These are phyloP conservation scores for Lasioglossum vierecki DNA, from an alignment of 2,888 invertebrate species.

Conservation along the genomic window DNA sequence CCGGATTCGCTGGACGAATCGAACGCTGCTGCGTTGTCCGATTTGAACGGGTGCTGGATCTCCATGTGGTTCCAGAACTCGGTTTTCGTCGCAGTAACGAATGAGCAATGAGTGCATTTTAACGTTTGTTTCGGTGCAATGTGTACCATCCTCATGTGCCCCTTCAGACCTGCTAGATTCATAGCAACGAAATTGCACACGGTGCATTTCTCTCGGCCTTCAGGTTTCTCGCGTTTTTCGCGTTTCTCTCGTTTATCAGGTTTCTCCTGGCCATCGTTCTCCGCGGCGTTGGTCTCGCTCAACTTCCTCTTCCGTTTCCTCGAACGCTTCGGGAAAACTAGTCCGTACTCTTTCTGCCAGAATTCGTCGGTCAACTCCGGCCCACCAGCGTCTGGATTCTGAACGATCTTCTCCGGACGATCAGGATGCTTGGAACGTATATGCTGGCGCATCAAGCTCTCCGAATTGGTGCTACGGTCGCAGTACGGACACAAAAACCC, in stretches of 20 bases:
- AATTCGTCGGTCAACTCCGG: slow-evolving; percentile 77
- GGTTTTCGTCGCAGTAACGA: slow-evolving; percentile 68
- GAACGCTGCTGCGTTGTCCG: slow-evolving; percentile 49
- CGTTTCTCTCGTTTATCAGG: neutral
- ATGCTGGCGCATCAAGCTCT: slow-evolving; percentile 75
- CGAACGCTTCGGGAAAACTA: slow-evolving; percentile 62
- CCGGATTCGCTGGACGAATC: slow-evolving; percentile 36
- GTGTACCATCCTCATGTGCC: slow-evolving; percentile 77
- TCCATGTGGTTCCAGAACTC: slow-evolving; percentile 79
- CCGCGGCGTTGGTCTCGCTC: neutral
- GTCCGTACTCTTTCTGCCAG: slow-evolving; percentile 80
- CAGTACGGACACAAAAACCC: slow-evolving; percentile 78
- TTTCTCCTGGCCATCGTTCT: slow-evolving; percentile 6
- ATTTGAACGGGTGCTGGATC: slow-evolving; percentile 75
- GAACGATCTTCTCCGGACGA: slow-evolving; percentile 67
- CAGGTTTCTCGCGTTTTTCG: slow-evolving; percentile 18
- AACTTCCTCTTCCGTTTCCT: slow-evolving; percentile 70
- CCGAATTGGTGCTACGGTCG: slow-evolving; percentile 78
- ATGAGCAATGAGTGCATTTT: slow-evolving; percentile 80
- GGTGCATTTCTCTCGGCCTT: slow-evolving; percentile 63
- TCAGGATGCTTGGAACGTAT: slow-evolving; percentile 76
- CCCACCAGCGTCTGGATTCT: slow-evolving; percentile 71
- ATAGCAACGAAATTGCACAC: slow-evolving; percentile 77
- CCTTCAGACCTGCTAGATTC: slow-evolving; percentile 74
- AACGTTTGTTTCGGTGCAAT: slow-evolving; percentile 55